These are phyloP conservation scores for Pholis gunnellus DNA, from an alignment of 2,113 vertebrate species.

Conservation along the genomic window DNA sequence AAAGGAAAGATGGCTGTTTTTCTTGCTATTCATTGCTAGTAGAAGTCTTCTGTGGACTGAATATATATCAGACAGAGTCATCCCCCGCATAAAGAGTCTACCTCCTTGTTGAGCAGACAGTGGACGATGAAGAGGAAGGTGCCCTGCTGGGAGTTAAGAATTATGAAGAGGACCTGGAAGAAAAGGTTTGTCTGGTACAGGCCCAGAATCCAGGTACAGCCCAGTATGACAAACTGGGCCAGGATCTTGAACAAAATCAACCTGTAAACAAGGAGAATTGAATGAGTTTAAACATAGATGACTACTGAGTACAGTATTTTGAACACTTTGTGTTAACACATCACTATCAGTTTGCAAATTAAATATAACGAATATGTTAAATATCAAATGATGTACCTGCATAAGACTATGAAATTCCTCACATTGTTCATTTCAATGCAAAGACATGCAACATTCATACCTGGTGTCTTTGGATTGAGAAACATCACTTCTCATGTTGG, in stretches of 20 bases:
- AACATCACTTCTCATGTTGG: slow-evolving; percentile 70
- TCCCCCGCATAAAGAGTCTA: slow-evolving; percentile 9
- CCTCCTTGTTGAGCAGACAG: slow-evolving; percentile 82
- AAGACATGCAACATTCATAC: slow-evolving; percentile 35
- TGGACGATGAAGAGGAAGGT: slow-evolving; percentile 82
- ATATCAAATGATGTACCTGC: neutral
- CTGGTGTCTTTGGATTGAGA: slow-evolving; percentile 76
- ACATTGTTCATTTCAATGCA: neutral
- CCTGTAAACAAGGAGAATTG: slow-evolving; percentile 33
- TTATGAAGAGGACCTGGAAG: slow-evolving; percentile 70
- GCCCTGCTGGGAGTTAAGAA: slow-evolving; percentile 82
- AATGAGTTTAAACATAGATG: neutral
- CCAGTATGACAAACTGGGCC: slow-evolving; percentile 80
- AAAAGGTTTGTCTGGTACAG: slow-evolving; percentile 70
- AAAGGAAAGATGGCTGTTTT: neutral
- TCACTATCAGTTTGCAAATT: neutral
- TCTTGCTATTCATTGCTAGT: neutral
- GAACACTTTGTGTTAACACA: neutral
- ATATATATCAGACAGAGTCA: neutral
- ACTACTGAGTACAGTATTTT: neutral
- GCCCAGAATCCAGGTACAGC: slow-evolving; percentile 78
- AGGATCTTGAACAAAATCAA: slow-evolving; percentile 78
- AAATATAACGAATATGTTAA: neutral
- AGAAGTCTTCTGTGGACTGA: neutral
- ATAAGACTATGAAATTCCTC: neutral